Conservation (phyloP, 2,113 vertebrate species). For the Ciconia boyciana region DNA sequence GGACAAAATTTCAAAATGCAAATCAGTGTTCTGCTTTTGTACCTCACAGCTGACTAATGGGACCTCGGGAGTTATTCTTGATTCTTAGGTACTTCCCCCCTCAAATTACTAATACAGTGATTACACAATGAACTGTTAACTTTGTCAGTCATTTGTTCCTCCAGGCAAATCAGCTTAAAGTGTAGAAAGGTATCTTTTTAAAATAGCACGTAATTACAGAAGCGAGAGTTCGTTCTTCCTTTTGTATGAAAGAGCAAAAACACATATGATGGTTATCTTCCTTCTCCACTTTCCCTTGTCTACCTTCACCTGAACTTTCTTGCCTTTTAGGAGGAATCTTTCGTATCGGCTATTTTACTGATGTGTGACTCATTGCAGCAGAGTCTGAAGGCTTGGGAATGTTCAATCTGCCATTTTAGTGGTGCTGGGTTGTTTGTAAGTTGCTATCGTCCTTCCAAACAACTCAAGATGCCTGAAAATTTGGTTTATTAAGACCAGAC, state of each 20-base stretch:
- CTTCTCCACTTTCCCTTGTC: neutral
- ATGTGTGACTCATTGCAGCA: neutral
- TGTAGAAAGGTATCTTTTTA: neutral
- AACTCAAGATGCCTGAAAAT: neutral
- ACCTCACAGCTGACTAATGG: neutral
- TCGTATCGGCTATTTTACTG: fast-evolving
- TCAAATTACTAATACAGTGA: slow-evolving; percentile 9
- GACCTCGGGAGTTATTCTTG: neutral
- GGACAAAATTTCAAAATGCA: neutral
- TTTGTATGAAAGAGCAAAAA: neutral
- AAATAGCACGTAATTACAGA: neutral
- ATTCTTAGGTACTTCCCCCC: slow-evolving; percentile 25
- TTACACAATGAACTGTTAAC: slow-evolving; percentile 61
- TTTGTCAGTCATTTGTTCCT: slow-evolving; percentile 53
- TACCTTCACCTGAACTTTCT: neutral
- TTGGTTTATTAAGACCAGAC: slow-evolving; percentile 58
- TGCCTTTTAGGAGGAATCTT: neutral
- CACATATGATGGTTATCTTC: neutral
- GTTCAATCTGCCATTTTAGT: neutral
- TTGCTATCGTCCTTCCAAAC: slow-evolving; percentile 16
- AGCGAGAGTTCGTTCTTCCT: neutral
- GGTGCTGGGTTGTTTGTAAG: neutral
- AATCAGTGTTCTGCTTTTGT: slow-evolving; percentile 3
- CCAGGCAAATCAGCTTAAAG: neutral
- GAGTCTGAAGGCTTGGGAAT: neutral